phyloP scores from a whole-genome alignment of 2,113 vertebrate genomes.

The Megaptera novaeangliae region DNA sequence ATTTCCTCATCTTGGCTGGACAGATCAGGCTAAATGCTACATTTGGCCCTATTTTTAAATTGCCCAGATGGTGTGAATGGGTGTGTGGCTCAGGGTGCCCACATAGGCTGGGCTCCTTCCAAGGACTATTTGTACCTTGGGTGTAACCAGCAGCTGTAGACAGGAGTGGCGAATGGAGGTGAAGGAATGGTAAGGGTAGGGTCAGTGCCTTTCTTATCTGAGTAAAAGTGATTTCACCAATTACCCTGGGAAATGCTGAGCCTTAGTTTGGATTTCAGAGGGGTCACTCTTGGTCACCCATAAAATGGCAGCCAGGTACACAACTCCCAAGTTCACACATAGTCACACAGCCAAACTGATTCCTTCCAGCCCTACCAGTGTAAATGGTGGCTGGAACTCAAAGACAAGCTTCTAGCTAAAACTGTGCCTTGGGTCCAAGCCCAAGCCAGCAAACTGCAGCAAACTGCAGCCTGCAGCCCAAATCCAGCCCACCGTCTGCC shows the following conservation, averaged over 20 bases:
- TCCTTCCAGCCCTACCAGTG: background rate
- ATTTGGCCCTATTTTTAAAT: conserved; percentile 61
- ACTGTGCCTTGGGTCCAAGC: background rate
- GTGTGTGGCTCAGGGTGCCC: background rate
- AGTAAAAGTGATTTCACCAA: background rate
- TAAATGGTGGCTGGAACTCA: background rate
- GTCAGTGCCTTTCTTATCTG: background rate
- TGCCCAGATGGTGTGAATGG: conserved; percentile 49
- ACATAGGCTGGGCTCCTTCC: conserved; percentile 20
- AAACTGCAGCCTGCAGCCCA: background rate
- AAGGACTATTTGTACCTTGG: conserved; percentile 49
- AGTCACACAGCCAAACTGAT: background rate
- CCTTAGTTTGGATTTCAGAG: background rate
- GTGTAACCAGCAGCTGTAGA: conserved; percentile 15
- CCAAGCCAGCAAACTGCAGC: background rate
- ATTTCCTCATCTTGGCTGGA: conserved; percentile 45
- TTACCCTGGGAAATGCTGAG: background rate
- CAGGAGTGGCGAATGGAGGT: background rate
- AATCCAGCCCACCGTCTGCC: background rate
- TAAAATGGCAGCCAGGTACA: background rate
- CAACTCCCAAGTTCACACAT: background rate
- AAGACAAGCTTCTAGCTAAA: background rate
- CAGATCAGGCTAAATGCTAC: conserved; percentile 8
- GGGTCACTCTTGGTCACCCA: background rate
- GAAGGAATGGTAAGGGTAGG: background rate